Percentiles rank a stretch among this genome's conserved stretches.
These are phyloP conservation scores for Lepidocolaptes lacrymiger DNA, from an alignment of 2,797 vertebrate genomes.

Conservation along the genomic window DNA sequence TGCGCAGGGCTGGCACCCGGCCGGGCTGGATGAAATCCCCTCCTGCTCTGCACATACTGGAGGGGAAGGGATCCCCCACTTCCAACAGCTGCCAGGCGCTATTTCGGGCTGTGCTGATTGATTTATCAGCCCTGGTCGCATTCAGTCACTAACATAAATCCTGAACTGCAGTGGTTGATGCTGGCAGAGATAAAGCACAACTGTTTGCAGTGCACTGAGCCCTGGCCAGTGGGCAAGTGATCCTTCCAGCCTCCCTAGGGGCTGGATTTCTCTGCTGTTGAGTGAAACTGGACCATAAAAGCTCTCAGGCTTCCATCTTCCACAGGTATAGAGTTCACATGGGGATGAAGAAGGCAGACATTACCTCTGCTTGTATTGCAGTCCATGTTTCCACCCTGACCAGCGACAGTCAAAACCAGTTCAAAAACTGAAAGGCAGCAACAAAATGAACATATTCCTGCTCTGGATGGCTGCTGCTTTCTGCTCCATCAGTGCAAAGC, in stretches of 20 bases:
- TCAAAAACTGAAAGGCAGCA: neutral
- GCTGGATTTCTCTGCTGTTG: neutral
- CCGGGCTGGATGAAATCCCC: neutral
- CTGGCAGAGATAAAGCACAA: conserved; percentile 12
- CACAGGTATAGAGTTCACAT: neutral
- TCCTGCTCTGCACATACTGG: neutral
- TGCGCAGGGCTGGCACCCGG: neutral
- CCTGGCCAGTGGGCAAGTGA: neutral
- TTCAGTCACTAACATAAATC: neutral
- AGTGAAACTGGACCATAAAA: neutral
- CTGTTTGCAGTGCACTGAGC: neutral
- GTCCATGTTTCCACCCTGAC: neutral
- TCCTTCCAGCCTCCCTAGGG: neutral
- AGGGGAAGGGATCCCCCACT: conserved; percentile 37
- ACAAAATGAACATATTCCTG: neutral
- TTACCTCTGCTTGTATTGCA: neutral
- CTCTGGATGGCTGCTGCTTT: neutral
- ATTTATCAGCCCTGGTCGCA: conserved; percentile 22
- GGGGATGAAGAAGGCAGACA: neutral
- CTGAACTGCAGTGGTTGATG: neutral
- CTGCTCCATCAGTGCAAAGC: neutral
- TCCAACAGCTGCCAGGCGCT: neutral
- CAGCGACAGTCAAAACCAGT: neutral
- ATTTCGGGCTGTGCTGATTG: conserved; percentile 42
- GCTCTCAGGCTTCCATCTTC: neutral